Evolutionary conservation across 2,888 invertebrate species (phyloP).

Genomic region (Nomada fabriciana): DNA sequence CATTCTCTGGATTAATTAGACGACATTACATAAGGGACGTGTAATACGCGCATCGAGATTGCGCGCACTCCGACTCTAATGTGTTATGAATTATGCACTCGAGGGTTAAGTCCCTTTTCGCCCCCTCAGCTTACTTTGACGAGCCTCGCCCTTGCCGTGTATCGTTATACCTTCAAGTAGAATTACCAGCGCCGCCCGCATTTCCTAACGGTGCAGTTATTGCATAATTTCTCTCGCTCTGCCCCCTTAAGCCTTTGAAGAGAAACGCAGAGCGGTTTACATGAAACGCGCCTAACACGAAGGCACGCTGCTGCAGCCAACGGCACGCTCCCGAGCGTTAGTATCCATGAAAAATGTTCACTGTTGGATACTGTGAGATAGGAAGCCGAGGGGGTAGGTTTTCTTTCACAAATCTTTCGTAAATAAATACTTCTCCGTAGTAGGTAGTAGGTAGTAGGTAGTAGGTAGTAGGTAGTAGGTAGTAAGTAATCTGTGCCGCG

Average conservation of each 20-base stretch:
- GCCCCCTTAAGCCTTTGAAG: constrained; percentile 44
- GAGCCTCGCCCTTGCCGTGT: constrained; percentile 51
- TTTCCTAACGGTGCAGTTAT: constrained; percentile 59
- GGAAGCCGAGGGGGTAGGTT: too few relatives aligned
- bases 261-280: constrained; percentile 34
- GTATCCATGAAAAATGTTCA: too few relatives aligned
- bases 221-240: constrained; percentile 51
- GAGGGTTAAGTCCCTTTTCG: constrained; percentile 63
- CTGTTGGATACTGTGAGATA: too few relatives aligned
- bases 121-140: constrained; percentile 60
- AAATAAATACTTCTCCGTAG: background rate
- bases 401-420: background rate
- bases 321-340: background rate
- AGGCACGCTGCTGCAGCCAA: background rate
- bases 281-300: constrained; percentile 10
- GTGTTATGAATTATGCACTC: constrained; percentile 63
- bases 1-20: constrained; percentile 31
- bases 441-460: too few relatives aligned
- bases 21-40: constrained; percentile 22
- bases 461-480: too few relatives aligned
- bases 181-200: constrained; percentile 64
- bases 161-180: constrained; percentile 59
- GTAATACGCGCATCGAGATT: constrained; percentile 30
- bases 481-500: background rate
- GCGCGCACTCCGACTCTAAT: constrained; percentile 53